Conservation (phyloP, 2,888 invertebrate genomes). For the Cephus pygmeus region DNA sequence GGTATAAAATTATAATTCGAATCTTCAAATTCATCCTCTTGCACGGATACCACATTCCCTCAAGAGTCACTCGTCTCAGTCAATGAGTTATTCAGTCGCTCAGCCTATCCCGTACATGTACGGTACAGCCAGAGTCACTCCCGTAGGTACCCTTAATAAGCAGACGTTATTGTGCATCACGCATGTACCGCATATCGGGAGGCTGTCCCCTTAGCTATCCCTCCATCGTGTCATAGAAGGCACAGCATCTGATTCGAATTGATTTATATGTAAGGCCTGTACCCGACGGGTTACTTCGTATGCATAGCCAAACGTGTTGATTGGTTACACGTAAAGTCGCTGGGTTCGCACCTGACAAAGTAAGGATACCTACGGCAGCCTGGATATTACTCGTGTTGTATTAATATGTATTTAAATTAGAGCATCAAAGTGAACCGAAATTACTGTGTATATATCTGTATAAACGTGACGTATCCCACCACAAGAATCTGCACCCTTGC, state of each 20-base stretch:
- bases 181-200: not conserved
- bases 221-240: not conserved
- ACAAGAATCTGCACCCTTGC: not conserved
- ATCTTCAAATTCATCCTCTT: not conserved
- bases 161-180: conserved; percentile 31
- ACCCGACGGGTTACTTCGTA: conserved; percentile 43
- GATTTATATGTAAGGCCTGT: conserved; percentile 29
- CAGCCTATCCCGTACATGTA: not conserved
- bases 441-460: conserved; percentile 30
- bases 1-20: not conserved
- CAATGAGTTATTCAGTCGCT: not conserved
- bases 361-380: conserved; percentile 7
- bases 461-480: not conserved
- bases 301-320: conserved; percentile 48
- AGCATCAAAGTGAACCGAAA: conserved; percentile 50
- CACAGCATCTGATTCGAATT: conserved; percentile 33
- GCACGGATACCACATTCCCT: not conserved
- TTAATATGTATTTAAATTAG: conserved; percentile 60
- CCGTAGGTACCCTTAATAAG: conserved; percentile 35
- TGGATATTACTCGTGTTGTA: conserved; percentile 48
- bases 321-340: conserved; percentile 48
- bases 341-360: conserved; percentile 15
- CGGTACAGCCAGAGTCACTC: not conserved
- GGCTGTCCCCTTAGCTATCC: not conserved
- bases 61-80: not conserved